Percentiles rank a stretch among this genome's conserved stretches.
These are phyloP conservation scores for Mizuhopecten yessoensis DNA, from an alignment of 1,140 invertebrate species.

Conservation along the genomic window DNA sequence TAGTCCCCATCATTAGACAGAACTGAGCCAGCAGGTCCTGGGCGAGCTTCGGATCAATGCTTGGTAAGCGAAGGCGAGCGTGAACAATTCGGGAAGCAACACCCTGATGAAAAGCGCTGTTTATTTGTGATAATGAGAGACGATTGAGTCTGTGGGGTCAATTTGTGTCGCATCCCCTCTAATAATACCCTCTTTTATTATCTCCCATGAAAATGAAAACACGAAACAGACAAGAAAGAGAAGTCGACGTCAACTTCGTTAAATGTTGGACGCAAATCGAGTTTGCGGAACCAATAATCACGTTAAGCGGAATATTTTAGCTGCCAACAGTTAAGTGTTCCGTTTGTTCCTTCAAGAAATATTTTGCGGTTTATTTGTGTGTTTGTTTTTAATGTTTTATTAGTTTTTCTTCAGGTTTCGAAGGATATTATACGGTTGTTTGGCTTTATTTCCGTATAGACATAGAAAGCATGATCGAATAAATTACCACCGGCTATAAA, in stretches of 20 bases:
- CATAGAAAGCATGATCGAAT: neutral
- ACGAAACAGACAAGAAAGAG: slow-evolving; percentile 24
- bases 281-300: neutral
- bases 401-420: neutral
- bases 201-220: slow-evolving; percentile 24
- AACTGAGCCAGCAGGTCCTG: neutral
- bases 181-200: neutral
- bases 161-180: slow-evolving; percentile 1
- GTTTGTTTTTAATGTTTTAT: slow-evolving; percentile 13
- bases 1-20: neutral
- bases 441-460: neutral
- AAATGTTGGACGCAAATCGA: slow-evolving; percentile 33
- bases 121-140: slow-evolving; percentile 39
- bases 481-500: neutral
- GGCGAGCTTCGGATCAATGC: neutral
- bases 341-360: neutral
- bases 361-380: slow-evolving; percentile 14
- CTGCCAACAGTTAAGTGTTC: neutral
- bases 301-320: neutral
- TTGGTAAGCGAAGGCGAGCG: neutral
- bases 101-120: slow-evolving; percentile 23
- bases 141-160: slow-evolving; percentile 23
- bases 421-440: neutral
- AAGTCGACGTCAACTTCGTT: neutral
- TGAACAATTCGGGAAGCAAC: neutral